These are phyloP conservation scores for Agriopis marginaria DNA, from an alignment of 2,888 invertebrate species.

Conservation along the genomic window DNA sequence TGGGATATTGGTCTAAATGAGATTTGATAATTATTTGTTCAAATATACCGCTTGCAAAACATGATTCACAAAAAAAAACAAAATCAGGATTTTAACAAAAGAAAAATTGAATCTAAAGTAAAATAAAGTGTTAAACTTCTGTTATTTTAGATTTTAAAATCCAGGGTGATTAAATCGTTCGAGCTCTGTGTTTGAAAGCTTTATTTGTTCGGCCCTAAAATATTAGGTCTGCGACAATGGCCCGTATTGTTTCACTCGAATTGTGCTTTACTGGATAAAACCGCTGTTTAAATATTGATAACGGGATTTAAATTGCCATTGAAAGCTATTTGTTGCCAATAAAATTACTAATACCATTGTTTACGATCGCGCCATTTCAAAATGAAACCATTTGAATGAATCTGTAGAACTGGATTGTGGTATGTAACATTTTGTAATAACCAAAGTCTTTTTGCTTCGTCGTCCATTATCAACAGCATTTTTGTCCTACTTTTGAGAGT, in stretches of 20 bases:
- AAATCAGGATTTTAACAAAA: background rate
- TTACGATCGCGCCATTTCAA: too few relatives aligned
- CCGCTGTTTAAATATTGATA: slow-evolving; percentile 31
- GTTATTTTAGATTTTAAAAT: background rate
- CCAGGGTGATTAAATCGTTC: background rate
- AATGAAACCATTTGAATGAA: background rate
- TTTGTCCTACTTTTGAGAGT: too few relatives aligned
- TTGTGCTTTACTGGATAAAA: slow-evolving; percentile 17
- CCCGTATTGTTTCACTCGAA: slow-evolving; percentile 24
- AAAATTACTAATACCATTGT: slow-evolving; percentile 23
- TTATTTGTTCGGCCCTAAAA: slow-evolving; percentile 23
- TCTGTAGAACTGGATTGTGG: background rate
- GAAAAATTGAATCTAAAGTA: background rate
- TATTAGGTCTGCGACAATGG: slow-evolving; percentile 26
- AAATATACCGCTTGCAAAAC: too few relatives aligned
- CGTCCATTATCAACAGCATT: too few relatives aligned
- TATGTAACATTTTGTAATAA: background rate
- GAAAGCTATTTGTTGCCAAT: slow-evolving; percentile 30
- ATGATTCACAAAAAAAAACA: too few relatives aligned
- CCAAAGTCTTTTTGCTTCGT: too few relatives aligned
- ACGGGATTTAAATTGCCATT: slow-evolving; percentile 26
- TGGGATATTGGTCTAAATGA: too few relatives aligned
- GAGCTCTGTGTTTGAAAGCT: slow-evolving; percentile 9
- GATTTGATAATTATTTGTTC: too few relatives aligned
- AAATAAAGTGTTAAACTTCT: background rate